phyloP scores from a whole-genome alignment of 2,888 invertebrate genomes.

The Ormyrus rosae region DNA sequence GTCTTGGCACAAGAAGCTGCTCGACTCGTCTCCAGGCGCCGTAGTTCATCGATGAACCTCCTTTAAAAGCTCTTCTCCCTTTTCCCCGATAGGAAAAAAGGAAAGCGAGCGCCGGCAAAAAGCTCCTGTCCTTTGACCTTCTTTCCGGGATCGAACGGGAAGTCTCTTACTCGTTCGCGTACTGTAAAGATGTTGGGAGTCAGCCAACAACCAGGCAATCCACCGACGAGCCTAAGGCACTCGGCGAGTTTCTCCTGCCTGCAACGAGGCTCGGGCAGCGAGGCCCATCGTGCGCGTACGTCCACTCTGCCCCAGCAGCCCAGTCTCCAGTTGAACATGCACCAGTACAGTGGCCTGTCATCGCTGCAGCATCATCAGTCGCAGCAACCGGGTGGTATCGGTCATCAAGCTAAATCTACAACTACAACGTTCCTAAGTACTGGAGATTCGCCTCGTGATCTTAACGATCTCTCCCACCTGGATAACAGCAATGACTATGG shows the following conservation, averaged over 20 bases:
- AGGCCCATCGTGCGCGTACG: conserved; percentile 71
- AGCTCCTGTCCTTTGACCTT: conserved; percentile 18
- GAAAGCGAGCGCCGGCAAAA: neutral
- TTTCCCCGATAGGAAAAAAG: neutral
- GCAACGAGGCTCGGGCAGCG: conserved; percentile 71
- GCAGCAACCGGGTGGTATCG: too few relatives aligned
- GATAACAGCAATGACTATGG: conserved; percentile 70
- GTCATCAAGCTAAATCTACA: neutral
- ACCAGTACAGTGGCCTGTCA: conserved; percentile 63
- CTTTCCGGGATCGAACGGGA: neutral
- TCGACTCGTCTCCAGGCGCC: conserved; percentile 15
- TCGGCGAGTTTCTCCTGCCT: conserved; percentile 77
- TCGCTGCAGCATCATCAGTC: conserved; percentile 56
- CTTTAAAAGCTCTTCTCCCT: neutral
- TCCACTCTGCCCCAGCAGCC: conserved; percentile 75
- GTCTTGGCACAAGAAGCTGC: conserved; percentile 36
- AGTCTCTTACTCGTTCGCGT: neutral
- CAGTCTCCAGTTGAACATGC: conserved; percentile 61
- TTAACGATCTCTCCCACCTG: conserved; percentile 52
- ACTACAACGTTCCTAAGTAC: neutral
- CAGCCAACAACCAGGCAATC: conserved; percentile 72
- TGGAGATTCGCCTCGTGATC: neutral
- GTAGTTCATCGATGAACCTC: conserved; percentile 31
- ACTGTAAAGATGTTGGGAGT: conserved; percentile 71
- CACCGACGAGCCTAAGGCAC: conserved; percentile 75